A percentile compares a stretch with the other conserved stretches of the same genome.
Evolutionary conservation across 2,113 vertebrate genomes (phyloP).

Genomic region (Erpornis zantholeuca): DNA sequence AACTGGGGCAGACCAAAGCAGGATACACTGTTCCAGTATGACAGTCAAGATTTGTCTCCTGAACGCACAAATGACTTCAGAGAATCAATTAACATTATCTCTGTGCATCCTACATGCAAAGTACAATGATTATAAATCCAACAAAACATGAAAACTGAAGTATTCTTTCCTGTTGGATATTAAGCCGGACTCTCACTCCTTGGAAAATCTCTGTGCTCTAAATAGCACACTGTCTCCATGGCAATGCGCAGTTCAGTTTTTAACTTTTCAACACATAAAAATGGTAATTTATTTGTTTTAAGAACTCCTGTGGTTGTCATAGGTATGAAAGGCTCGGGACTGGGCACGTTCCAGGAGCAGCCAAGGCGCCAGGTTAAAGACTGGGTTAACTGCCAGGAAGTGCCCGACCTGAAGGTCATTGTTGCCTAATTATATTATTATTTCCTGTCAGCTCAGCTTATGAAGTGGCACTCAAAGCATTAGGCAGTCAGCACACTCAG

Average conservation of each 20-base stretch:
- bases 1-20: neutral
- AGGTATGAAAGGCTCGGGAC: neutral
- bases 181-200: conserved; percentile 21
- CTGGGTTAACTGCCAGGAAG: conserved; percentile 33
- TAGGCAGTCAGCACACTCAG: neutral
- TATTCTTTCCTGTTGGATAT: neutral
- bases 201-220: conserved; percentile 40
- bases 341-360: neutral
- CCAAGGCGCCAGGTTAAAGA: neutral
- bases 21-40: neutral
- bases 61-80: neutral
- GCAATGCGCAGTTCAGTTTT: conserved; percentile 49
- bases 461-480: conserved; percentile 37
- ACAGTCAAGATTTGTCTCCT: neutral
- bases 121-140: neutral
- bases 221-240: conserved; percentile 63
- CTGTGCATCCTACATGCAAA: neutral
- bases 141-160: neutral
- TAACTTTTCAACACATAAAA: conserved; percentile 52
- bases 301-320: neutral
- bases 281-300: conserved; percentile 60
- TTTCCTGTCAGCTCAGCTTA: conserved; percentile 22
- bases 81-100: neutral
- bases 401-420: neutral
- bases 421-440: conserved; percentile 45